Percentiles rank a stretch among this genome's conserved stretches.
These are phyloP conservation scores for Brachypodius melanocephalos DNA, from an alignment of 2,113 vertebrate species.

Conservation along the genomic window DNA sequence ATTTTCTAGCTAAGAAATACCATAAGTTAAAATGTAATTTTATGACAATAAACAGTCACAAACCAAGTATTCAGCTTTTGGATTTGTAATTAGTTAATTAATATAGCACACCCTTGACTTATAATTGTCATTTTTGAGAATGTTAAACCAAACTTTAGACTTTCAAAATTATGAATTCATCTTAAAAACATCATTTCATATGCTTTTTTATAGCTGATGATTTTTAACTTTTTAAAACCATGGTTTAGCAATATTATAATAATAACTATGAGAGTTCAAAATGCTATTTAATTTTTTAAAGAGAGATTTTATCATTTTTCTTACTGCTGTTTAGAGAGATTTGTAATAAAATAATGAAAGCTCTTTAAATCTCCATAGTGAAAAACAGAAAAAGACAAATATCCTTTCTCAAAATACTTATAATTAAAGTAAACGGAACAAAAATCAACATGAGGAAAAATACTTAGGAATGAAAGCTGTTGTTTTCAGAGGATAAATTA, in stretches of 20 bases:
- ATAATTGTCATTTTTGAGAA: neutral
- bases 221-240: neutral
- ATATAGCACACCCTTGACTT: neutral
- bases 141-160: neutral
- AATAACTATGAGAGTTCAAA: neutral
- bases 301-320: neutral
- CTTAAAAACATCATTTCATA: neutral
- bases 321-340: neutral
- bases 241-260: neutral
- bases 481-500: neutral
- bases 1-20: neutral
- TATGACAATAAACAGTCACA: neutral
- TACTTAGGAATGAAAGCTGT: neutral
- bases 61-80: neutral
- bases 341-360: neutral
- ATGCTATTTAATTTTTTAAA: neutral
- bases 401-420: neutral
- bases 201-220: neutral
- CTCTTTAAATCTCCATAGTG: neutral
- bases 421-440: neutral
- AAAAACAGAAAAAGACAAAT: neutral
- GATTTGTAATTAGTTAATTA: neutral
- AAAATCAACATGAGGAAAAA: neutral
- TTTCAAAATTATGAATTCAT: neutral
- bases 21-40: neutral